Conservation (phyloP, 2,888 invertebrate genomes). For the Luperina nickerlii region DNA sequence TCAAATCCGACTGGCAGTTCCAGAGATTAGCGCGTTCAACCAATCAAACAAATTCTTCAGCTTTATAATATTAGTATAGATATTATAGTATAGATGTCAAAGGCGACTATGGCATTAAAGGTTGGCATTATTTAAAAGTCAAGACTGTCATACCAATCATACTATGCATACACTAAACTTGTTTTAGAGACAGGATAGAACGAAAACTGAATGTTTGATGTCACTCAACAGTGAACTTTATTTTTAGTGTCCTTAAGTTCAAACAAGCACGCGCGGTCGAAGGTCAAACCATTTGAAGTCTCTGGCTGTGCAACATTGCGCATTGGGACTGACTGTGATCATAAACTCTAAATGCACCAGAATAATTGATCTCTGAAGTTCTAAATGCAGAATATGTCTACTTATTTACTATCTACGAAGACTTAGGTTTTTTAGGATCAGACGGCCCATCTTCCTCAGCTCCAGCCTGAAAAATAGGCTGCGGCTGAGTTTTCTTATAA, state of each 20-base stretch:
- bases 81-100: too few relatives aligned
- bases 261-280: neutral
- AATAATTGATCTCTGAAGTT: neutral
- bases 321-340: neutral
- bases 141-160: neutral
- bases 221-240: neutral
- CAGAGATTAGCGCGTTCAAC: too few relatives aligned
- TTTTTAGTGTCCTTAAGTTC: neutral
- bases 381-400: neutral
- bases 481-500: constrained; percentile 96
- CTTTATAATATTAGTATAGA: too few relatives aligned
- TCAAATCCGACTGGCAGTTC: too few relatives aligned
- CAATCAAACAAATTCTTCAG: too few relatives aligned
- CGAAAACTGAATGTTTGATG: neutral
- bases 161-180: neutral
- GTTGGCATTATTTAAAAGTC: neutral
- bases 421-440: constrained; percentile 89
- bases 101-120: neutral
- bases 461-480: constrained; percentile 93
- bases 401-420: constrained; percentile 55
- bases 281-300: too few relatives aligned
- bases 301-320: neutral
- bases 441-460: constrained; percentile 88
- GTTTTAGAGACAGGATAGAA: too few relatives aligned
- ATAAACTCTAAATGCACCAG: neutral